Evolutionary conservation across 2,113 vertebrate species (phyloP).

Genomic region (Notechis scutatus): DNA sequence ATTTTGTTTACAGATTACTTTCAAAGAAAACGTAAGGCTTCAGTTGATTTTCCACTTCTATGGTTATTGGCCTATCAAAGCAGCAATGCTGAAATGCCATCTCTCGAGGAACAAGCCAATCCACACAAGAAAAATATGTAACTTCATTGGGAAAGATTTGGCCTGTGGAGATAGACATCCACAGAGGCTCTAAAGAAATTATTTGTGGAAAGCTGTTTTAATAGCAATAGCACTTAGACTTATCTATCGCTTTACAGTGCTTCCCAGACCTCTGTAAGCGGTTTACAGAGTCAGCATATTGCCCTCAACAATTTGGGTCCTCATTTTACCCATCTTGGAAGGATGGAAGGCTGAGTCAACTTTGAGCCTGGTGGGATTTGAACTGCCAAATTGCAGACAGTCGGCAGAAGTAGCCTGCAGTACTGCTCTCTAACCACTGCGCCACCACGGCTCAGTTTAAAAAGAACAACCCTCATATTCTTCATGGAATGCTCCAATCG

Average conservation of each 20-base stretch:
- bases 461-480: neutral
- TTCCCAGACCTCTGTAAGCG: too few relatives aligned
- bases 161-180: neutral
- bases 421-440: too few relatives aligned
- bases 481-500: neutral
- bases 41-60: neutral
- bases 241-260: too few relatives aligned
- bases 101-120: neutral
- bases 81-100: too few relatives aligned
- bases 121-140: neutral
- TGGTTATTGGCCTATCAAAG: neutral
- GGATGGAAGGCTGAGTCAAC: too few relatives aligned
- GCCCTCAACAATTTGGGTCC: too few relatives aligned
- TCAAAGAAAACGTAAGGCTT: neutral
- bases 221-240: too few relatives aligned
- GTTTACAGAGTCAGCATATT: too few relatives aligned
- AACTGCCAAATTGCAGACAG: too few relatives aligned
- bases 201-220: neutral
- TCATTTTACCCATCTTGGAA: too few relatives aligned
- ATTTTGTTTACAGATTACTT: neutral
- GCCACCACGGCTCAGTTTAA: neutral
- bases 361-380: too few relatives aligned
- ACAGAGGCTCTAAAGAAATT: neutral
- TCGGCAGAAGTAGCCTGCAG: too few relatives aligned
- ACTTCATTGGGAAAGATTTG: neutral